Base-by-base conservation (phyloP, 2,797 vertebrate species). In the Syndactyla subalaris region DNA sequence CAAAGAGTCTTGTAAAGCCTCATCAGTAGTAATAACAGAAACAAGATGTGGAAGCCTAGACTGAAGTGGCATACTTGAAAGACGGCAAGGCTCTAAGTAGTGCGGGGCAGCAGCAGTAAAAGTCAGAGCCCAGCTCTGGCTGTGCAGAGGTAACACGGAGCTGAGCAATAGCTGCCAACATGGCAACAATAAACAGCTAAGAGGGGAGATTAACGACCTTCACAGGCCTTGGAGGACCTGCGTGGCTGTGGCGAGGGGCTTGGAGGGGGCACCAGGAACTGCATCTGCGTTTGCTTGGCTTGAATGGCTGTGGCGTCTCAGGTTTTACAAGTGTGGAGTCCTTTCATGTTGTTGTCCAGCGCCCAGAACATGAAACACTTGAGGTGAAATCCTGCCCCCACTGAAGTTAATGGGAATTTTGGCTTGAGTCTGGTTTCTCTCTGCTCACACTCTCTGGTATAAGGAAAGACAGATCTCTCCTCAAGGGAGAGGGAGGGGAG, bases 301-400 rank as follows among this genome's bases (percentile, higher is more conserved):
- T 7, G 6, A 89, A 80, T 80, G 78, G 78, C 84, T 92, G 84
- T 0, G 0, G 61, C 0, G 3, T 86, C 80, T 97, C 92, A 89
- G 36, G 81, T 96, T 97, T 97, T 96, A 97, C 95, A 95, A 96
- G 95, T 32, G 78, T 45, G 49, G 75, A 92, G 94, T 16, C 95
- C 95, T 97, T 97, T 97, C 92, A 96, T 97, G 96, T 96, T 92
- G 81, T 26, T 97, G 96, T 92, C 93, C 95, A 72, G 93, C 1
- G 14, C 86, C 45, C 86, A 68, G 84, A 85, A 96, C 95, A 96
- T 95, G 92, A 97, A 95, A 95, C 96, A 95, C 88, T 95, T 82
- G 77, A 92, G 88, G 96, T 96, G 96, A 96, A 96, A 94, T 95
- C 90, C 88, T 96, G 93, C 85, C 92, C 88, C 49, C 65, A 3